A percentile compares a stretch with the other conserved stretches of the same genome.
Evolutionary conservation across 2,113 vertebrate species (phyloP).

Genomic region (Tetrax tetrax): DNA sequence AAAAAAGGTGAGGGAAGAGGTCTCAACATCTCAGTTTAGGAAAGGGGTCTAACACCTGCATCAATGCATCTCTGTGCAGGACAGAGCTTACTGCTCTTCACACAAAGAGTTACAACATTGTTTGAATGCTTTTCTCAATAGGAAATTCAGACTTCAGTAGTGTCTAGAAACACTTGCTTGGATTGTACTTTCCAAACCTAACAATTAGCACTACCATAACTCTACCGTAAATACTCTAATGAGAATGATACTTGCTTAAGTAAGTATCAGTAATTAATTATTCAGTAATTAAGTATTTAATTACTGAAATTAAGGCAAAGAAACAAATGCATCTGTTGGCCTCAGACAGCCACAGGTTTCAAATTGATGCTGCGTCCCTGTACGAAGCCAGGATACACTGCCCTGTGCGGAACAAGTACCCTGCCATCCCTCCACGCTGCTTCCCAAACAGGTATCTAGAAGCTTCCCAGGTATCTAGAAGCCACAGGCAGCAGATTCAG

Average conservation of each 20-base stretch:
- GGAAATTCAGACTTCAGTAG: not conserved
- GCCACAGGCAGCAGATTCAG: not conserved
- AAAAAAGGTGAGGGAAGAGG: not conserved
- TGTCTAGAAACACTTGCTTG: not conserved
- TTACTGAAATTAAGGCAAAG: not conserved
- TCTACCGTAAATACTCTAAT: not conserved
- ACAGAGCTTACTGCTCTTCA: not conserved
- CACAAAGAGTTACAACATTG: accelerated
- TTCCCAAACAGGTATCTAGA: not conserved
- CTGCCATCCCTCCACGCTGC: not conserved
- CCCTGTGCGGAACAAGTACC: not conserved
- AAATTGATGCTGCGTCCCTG: not conserved
- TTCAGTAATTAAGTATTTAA: too few species aligned
- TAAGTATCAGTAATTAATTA: not conserved
- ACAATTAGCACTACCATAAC: not conserved
- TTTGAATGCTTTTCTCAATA: not conserved
- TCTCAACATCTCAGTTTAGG: not conserved
- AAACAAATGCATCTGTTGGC: not conserved
- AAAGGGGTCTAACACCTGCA: not conserved
- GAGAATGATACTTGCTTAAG: not conserved
- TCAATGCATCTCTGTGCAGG: not conserved
- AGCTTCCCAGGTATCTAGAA: not conserved
- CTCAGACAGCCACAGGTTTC: not conserved
- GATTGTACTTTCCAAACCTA: not conserved
- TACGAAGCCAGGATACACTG: not conserved